Conservation (phyloP, 2,113 vertebrate species). For the Otolemur garnettii region DNA sequence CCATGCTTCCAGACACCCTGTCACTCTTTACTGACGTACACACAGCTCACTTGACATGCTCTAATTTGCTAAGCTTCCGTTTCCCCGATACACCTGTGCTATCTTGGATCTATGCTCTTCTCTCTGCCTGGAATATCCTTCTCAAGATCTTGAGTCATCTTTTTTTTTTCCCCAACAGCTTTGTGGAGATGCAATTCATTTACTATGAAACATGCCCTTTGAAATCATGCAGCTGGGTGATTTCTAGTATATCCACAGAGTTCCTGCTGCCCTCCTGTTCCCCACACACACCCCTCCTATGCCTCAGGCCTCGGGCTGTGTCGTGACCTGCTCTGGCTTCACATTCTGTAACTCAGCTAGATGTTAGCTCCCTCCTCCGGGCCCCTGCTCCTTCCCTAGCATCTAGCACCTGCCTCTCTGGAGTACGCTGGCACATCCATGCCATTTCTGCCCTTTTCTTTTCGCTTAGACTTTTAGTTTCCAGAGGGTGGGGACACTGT, state of each 20-base stretch:
- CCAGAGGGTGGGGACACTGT: not conserved
- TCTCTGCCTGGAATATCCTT: not conserved
- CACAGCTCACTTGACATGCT: accelerated
- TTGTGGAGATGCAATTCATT: not conserved
- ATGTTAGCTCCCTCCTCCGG: not conserved
- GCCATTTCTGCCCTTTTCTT: not conserved
- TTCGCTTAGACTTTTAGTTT: not conserved
- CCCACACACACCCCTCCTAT: accelerated
- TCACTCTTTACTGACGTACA: not conserved
- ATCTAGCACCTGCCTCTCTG: not conserved
- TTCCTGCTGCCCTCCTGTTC: accelerated
- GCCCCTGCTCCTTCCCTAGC: accelerated
- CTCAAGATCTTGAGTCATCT: not conserved
- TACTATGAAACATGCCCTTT: not conserved
- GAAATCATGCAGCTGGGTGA: accelerated
- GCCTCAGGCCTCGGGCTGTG: accelerated
- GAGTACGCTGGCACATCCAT: accelerated
- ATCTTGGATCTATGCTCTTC: not conserved
- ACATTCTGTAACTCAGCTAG: no score
- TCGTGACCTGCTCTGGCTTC: not conserved
- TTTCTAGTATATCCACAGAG: no score
- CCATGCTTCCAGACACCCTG: not conserved
- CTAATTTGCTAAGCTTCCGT: not conserved
- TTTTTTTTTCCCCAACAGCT: not conserved
- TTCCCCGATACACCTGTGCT: not conserved